phyloP scores from a whole-genome alignment of 2,888 invertebrate genomes.

The Horisme vitalbata region DNA sequence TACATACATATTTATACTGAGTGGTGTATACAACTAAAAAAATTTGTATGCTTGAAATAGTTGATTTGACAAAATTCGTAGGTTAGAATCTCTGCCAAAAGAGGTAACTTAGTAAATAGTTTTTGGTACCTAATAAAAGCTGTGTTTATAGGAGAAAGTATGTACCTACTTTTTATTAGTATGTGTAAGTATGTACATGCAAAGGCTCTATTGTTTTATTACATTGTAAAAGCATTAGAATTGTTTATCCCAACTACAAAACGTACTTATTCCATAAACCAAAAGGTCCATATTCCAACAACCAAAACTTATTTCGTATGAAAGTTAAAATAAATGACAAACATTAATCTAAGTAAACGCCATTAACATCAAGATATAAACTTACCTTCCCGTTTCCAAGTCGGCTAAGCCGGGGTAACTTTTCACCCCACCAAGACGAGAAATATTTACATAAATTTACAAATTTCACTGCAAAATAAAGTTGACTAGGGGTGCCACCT shows the following conservation, averaged over 20 bases:
- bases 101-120: too few relatives aligned
- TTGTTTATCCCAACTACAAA: not conserved
- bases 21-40: too few relatives aligned
- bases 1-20: too few relatives aligned
- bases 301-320: conserved; percentile 10
- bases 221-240: not conserved
- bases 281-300: conserved; percentile 7
- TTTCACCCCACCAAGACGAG: conserved; percentile 74
- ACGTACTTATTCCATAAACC: not conserved
- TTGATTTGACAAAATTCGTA: too few relatives aligned
- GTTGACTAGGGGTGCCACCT: conserved; percentile 61
- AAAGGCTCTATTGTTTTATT: not conserved
- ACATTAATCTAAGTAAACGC: conserved; percentile 45
- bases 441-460: conserved; percentile 82
- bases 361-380: conserved; percentile 39
- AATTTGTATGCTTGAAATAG: too few relatives aligned
- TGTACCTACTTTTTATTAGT: too few relatives aligned
- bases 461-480: conserved; percentile 79
- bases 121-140: too few relatives aligned
- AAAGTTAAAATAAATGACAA: conserved; percentile 44
- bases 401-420: conserved; percentile 51
- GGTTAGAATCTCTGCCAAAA: too few relatives aligned
- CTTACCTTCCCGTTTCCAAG: conserved; percentile 32
- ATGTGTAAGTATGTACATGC: not conserved
- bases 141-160: too few relatives aligned